phyloP scores from a whole-genome alignment of 2,113 vertebrate genomes.

The Martes martes region DNA sequence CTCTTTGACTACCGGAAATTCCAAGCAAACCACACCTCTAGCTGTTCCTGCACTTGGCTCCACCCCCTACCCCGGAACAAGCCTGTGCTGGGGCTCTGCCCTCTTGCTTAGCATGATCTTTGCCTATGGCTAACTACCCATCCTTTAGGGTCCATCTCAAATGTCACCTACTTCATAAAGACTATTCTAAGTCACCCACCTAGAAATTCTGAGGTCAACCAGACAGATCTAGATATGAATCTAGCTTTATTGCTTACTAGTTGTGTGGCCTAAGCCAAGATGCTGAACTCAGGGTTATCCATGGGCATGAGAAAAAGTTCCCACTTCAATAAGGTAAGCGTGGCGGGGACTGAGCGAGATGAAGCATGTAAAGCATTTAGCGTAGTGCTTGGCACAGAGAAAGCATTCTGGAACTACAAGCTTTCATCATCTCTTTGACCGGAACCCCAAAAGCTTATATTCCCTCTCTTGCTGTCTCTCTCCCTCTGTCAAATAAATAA shows the following conservation, averaged over 20 bases:
- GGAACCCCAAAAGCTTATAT: background rate
- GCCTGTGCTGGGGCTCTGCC: background rate
- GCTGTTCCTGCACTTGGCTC: background rate
- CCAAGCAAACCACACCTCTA: background rate
- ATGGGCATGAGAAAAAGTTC: background rate
- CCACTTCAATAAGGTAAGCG: background rate
- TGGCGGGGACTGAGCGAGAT: background rate
- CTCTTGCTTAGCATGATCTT: background rate
- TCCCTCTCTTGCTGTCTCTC: no score
- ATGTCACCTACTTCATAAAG: conserved; percentile 18
- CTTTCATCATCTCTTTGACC: background rate
- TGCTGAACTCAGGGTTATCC: background rate
- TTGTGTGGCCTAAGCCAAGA: background rate
- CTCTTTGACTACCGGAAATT: background rate
- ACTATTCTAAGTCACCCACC: background rate
- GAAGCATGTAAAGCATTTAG: background rate
- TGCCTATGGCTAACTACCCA: background rate
- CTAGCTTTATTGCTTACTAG: background rate
- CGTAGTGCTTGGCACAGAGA: background rate
- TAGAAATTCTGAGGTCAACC: background rate
- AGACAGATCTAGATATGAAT: background rate
- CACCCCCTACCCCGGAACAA: background rate
- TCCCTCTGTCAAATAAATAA: background rate
- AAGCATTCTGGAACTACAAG: conserved; percentile 11
- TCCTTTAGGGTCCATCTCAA: background rate